Evolutionary conservation across 92 coral and sea anemone species (phyloP).

Genomic region (Porites evermanni): DNA sequence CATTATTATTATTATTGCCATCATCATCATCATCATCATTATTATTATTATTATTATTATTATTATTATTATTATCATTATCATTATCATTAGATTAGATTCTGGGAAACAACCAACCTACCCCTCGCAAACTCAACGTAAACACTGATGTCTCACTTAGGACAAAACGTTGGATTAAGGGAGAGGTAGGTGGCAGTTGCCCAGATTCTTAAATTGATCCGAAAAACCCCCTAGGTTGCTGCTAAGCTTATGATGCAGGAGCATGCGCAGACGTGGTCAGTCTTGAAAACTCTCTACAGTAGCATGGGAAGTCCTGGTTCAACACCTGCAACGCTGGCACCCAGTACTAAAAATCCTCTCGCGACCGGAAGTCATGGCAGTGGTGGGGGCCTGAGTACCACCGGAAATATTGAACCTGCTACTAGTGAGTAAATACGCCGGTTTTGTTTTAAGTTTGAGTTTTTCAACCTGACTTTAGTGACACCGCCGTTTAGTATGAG

Average conservation of each 20-base stretch:
- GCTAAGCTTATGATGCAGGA: conserved; percentile 79
- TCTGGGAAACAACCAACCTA: no score
- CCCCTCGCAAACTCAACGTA: no score
- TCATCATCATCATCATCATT: no score
- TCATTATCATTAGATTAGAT: no score
- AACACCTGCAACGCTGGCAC: conserved; percentile 48
- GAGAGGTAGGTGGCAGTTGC: no score
- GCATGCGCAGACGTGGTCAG: conserved; percentile 97
- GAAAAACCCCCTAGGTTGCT: conserved; percentile 68
- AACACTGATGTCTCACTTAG: no score
- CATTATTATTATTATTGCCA: no score
- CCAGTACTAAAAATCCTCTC: conserved; percentile 66
- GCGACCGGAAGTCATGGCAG: conserved; percentile 65
- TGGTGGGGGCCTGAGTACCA: conserved; percentile 74
- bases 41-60: no score
- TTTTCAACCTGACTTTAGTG: background rate
- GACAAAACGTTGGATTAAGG: no score
- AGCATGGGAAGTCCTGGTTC: conserved; percentile 69
- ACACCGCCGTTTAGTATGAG: no score
- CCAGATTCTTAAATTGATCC: no score
- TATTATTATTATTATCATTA: no score
- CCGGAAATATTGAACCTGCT: conserved; percentile 65
- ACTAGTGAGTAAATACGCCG: conserved; percentile 51
- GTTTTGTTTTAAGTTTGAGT: background rate
- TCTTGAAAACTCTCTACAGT: conserved; percentile 90